These are phyloP conservation scores for Thaleichthys pacificus DNA, from an alignment of 2,797 vertebrate genomes.

Conservation along the genomic window DNA sequence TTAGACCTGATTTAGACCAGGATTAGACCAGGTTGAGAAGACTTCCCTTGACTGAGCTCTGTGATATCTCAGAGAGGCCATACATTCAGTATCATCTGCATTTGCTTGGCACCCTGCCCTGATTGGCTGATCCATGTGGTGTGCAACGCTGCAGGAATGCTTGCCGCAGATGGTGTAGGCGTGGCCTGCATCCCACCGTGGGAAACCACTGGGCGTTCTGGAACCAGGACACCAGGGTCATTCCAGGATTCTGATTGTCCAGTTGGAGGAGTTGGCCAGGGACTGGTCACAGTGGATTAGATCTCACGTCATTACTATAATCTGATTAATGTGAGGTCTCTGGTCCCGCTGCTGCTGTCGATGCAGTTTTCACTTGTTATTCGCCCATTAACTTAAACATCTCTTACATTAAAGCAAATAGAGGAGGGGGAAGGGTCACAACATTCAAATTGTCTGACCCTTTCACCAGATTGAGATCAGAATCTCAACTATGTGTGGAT, in stretches of 20 bases:
- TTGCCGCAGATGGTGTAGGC: constrained; percentile 50
- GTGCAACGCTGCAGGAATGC: constrained; percentile 40
- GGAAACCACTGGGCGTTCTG: constrained; percentile 48
- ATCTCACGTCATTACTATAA: too few relatives aligned
- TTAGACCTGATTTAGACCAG: too few relatives aligned
- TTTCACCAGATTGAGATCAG: too few relatives aligned
- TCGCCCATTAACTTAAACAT: too few relatives aligned
- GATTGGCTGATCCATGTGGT: constrained; percentile 32
- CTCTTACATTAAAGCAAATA: too few relatives aligned
- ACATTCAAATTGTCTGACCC: background rate
- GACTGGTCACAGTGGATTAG: background rate
- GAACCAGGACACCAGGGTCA: constrained; percentile 28
- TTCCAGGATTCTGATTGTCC: background rate
- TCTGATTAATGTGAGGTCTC: too few relatives aligned
- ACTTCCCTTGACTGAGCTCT: too few relatives aligned
- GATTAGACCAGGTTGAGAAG: background rate
- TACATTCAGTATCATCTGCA: constrained; percentile 17
- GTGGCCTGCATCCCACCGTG: constrained; percentile 46
- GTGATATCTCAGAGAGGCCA: constrained; percentile 8
- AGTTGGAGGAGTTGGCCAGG: background rate
- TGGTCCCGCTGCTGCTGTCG: background rate
- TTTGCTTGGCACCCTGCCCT: constrained; percentile 32
- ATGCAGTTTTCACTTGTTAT: background rate
- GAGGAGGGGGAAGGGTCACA: too few relatives aligned
- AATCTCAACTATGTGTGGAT: constrained; percentile 41